Evolutionary conservation across 2,888 invertebrate species (phyloP).

Genomic region (Himalopsyche kuldschensis): DNA sequence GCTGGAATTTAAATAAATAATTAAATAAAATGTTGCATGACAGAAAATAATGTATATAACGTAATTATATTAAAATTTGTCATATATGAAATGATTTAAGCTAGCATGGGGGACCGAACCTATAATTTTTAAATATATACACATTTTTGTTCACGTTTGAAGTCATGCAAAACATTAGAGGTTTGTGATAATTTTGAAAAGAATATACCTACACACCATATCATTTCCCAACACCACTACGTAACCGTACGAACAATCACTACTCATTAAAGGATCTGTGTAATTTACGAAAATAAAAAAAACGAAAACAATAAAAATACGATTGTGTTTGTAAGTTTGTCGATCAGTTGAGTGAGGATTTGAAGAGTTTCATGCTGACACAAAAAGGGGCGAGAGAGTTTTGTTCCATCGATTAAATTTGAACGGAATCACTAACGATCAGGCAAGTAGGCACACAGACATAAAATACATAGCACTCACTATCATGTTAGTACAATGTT

Average conservation of each 20-base stretch:
- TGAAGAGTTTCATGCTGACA: conserved; percentile 23
- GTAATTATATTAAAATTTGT: not conserved
- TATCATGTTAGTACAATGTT: conserved; percentile 34
- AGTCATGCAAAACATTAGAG: not conserved
- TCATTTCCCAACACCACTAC: not conserved
- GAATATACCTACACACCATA: not conserved
- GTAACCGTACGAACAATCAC: not conserved
- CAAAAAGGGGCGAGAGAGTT: conserved; percentile 5
- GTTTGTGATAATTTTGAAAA: not conserved
- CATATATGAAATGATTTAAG: not conserved
- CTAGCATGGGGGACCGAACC: not conserved
- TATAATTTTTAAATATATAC: not conserved
- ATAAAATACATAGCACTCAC: conserved; percentile 36
- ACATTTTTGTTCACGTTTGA: not conserved
- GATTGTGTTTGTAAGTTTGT: not conserved
- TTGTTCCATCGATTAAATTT: conserved; percentile 3
- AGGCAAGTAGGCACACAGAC: conserved; percentile 35
- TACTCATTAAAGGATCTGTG: not conserved
- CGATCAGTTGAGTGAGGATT: not conserved
- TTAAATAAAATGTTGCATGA: not conserved
- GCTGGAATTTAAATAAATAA: not conserved
- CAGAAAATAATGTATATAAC: not conserved
- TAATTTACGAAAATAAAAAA: not conserved
- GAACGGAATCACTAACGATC: conserved; percentile 32
- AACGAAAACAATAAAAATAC: not conserved